Evolutionary conservation across 2,888 invertebrate species (phyloP).

Genomic region (Tetragonula carbonaria): DNA sequence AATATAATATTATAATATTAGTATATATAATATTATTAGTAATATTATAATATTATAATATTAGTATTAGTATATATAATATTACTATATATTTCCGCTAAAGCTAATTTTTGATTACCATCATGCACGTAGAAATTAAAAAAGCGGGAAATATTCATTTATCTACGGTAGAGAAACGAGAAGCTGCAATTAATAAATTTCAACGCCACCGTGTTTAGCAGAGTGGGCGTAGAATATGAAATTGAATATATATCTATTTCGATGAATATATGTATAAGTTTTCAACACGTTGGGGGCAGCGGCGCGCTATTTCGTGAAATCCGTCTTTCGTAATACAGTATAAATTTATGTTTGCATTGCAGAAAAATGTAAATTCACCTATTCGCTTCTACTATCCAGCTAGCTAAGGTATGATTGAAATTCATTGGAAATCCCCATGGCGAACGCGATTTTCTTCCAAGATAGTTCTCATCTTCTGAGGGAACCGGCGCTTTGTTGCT

Average conservation of each 20-base stretch:
- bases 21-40: too few species aligned
- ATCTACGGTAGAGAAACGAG: too few species aligned
- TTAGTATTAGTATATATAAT: too few species aligned
- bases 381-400: conserved; percentile 6
- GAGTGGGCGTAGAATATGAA: not conserved
- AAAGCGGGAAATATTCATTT: too few species aligned
- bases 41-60: too few species aligned
- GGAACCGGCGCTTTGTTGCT: conserved; percentile 7
- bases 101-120: too few species aligned
- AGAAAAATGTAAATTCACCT: conserved; percentile 42
- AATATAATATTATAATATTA: too few species aligned
- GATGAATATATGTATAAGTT: not conserved
- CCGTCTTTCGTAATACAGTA: conserved; percentile 16
- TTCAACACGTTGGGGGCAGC: not conserved
- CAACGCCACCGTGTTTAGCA: not conserved
- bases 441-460: conserved; percentile 14
- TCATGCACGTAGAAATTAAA: too few species aligned
- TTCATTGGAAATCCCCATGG: conserved; percentile 33
- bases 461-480: conserved; percentile 19
- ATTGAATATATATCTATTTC: not conserved
- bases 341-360: conserved; percentile 40
- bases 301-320: conserved; percentile 23
- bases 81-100: too few species aligned
- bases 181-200: not conserved
- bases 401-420: conserved; percentile 35